Percentiles rank a stretch among this genome's conserved stretches.
These are phyloP conservation scores for Drosophila melanogaster DNA, from an alignment of 1,140 invertebrate genomes.

Conservation along the genomic window DNA sequence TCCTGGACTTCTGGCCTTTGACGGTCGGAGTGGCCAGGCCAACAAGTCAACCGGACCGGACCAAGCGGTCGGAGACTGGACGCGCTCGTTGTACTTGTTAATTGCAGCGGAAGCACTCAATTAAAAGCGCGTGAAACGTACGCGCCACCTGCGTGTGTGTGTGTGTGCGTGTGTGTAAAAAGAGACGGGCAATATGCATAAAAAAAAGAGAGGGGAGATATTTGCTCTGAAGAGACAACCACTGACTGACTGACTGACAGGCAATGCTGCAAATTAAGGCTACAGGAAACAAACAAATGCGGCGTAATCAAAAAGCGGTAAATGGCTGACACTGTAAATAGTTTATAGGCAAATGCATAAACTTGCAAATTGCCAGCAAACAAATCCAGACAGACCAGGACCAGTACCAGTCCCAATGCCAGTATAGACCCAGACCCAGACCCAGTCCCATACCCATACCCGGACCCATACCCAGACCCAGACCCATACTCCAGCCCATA, in stretches of 20 bases:
- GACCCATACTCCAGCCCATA: conserved; percentile 3
- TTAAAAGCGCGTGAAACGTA: conserved; percentile 82
- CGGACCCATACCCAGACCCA: conserved; percentile 1
- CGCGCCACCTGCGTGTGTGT: conserved; percentile 63
- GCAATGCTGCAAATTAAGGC: conserved; percentile 69
- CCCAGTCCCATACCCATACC: background rate
- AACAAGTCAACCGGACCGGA: conserved; percentile 33
- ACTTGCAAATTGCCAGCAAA: conserved; percentile 62
- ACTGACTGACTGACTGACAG: conserved; percentile 37
- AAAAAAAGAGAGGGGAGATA: conserved; percentile 1
- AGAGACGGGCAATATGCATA: background rate
- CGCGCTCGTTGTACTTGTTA: conserved; percentile 79
- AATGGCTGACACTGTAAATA: conserved; percentile 78
- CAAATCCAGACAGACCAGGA: conserved; percentile 30
- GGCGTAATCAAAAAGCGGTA: conserved; percentile 81
- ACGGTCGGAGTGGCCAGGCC: conserved; percentile 18
- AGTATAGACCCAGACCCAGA: too few species aligned
- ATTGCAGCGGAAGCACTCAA: conserved; percentile 83
- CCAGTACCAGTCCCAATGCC: conserved; percentile 1
- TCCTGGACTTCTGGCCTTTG: conserved; percentile 22
- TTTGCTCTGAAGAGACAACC: background rate
- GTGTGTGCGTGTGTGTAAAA: background rate
- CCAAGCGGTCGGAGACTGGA: conserved; percentile 53
- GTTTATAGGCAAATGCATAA: conserved; percentile 72
- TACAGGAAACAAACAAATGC: conserved; percentile 81